Conservation (phyloP, 2,888 invertebrate species). For the Drosophila rubida region DNA sequence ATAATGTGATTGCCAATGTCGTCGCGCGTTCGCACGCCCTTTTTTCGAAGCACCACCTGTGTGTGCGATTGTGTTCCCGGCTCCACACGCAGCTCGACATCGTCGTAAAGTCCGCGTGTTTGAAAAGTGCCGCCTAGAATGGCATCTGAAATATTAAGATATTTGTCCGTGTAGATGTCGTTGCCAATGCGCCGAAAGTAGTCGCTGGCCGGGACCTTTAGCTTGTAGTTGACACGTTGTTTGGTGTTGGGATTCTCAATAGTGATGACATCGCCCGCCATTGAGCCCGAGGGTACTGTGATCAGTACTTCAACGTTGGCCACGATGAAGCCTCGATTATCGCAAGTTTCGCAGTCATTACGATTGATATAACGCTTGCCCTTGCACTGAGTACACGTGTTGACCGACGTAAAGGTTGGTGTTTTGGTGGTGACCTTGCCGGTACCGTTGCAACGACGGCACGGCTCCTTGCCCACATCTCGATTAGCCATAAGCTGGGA, state of each 20-base stretch:
- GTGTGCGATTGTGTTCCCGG: constrained; percentile 82
- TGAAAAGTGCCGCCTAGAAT: constrained; percentile 80
- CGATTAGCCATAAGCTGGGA: constrained; percentile 67
- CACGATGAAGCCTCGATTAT: constrained; percentile 77
- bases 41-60: constrained; percentile 71
- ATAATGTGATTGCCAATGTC: constrained; percentile 80
- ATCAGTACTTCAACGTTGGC: constrained; percentile 70
- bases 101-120: constrained; percentile 80
- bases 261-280: constrained; percentile 75
- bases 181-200: constrained; percentile 79
- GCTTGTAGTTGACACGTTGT: constrained; percentile 69
- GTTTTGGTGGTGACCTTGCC: constrained; percentile 75
- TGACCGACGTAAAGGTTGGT: constrained; percentile 57
- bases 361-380: constrained; percentile 79
- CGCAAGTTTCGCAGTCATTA: constrained; percentile 78
- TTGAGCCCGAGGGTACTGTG: constrained; percentile 75
- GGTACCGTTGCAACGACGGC: constrained; percentile 82
- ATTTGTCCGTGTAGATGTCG: constrained; percentile 79
- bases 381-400: constrained; percentile 75
- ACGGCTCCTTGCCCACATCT: constrained; percentile 72
- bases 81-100: constrained; percentile 73
- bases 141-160: constrained; percentile 80
- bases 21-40: constrained; percentile 73
- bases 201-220: constrained; percentile 73
- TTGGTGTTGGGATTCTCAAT: constrained; percentile 79